A percentile compares a stretch with the other conserved stretches of the same genome.
Conservation (phyloP, 2,113 vertebrate genomes). For the Psittacula cyanocephala region DNA sequence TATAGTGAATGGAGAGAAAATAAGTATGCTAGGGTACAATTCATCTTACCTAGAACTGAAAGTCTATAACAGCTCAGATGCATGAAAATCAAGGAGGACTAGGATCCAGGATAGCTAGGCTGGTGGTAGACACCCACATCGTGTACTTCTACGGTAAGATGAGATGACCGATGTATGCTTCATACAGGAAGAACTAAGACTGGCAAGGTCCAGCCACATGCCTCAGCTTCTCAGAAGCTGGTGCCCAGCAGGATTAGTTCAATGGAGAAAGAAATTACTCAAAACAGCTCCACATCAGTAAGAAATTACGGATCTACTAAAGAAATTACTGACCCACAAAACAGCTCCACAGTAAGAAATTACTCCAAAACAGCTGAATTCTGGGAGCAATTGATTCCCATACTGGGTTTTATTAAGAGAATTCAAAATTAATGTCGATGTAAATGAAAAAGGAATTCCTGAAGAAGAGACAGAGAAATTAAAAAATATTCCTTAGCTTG, state of each 20-base stretch:
- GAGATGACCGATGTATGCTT: not conserved
- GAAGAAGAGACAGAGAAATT: not conserved
- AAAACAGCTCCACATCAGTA: not conserved
- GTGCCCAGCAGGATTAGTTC: not conserved
- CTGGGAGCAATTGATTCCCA: not conserved
- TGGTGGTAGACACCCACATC: not conserved
- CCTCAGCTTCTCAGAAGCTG: not conserved
- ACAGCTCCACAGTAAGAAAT: not conserved
- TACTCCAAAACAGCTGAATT: not conserved
- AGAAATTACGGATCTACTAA: not conserved
- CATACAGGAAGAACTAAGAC: not conserved
- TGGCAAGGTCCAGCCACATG: not conserved
- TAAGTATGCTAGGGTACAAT: not conserved
- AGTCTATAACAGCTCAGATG: not conserved
- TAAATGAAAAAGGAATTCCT: not conserved
- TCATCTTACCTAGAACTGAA: not conserved
- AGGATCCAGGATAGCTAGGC: not conserved
- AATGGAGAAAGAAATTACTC: not conserved
- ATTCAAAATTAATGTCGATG: not conserved
- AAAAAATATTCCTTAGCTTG: not conserved
- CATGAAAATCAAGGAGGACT: not conserved
- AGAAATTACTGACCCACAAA: not conserved
- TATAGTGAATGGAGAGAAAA: not conserved
- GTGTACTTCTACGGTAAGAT: not conserved
- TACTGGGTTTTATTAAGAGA: not conserved